phyloP scores from a whole-genome alignment of 1,140 invertebrate genomes.

The Bombus sylvicola region DNA sequence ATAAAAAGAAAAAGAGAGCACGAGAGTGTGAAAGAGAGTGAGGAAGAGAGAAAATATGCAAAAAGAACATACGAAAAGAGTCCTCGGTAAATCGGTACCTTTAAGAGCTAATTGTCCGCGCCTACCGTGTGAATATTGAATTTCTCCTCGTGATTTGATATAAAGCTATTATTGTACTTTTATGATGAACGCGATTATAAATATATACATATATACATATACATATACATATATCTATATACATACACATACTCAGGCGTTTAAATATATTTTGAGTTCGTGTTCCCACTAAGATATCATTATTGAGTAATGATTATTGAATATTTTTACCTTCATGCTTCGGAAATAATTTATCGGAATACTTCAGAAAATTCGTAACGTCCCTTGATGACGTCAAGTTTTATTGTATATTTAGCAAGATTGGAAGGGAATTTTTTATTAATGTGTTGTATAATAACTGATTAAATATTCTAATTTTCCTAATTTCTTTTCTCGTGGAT shows the following conservation, averaged over 20 bases:
- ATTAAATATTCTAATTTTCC: no score
- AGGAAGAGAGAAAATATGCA: not conserved
- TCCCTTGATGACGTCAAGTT: not conserved
- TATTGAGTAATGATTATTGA: slow-evolving; percentile 10
- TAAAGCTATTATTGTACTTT: slow-evolving; percentile 82
- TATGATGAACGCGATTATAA: slow-evolving; percentile 81
- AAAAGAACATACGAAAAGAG: slow-evolving; percentile 40
- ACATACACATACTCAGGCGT: slow-evolving; percentile 42
- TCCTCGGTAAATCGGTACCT: slow-evolving; percentile 68
- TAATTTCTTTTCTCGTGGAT: no score
- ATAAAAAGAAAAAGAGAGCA: not conserved
- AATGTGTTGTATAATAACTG: not conserved
- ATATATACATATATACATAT: slow-evolving; percentile 75
- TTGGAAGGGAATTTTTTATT: not conserved
- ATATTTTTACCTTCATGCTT: not conserved
- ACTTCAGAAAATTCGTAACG: not conserved
- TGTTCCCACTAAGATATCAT: slow-evolving; percentile 34
- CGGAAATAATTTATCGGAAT: not conserved
- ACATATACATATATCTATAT: slow-evolving; percentile 58
- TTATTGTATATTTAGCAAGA: not conserved
- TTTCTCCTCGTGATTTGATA: slow-evolving; percentile 81
- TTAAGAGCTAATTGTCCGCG: slow-evolving; percentile 71
- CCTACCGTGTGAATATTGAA: slow-evolving; percentile 78
- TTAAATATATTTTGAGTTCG: slow-evolving; percentile 52
- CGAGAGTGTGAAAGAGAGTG: not conserved